Evolutionary conservation across 2,797 vertebrate genomes (phyloP).

Genomic region (Phyllotis vaccarum): DNA sequence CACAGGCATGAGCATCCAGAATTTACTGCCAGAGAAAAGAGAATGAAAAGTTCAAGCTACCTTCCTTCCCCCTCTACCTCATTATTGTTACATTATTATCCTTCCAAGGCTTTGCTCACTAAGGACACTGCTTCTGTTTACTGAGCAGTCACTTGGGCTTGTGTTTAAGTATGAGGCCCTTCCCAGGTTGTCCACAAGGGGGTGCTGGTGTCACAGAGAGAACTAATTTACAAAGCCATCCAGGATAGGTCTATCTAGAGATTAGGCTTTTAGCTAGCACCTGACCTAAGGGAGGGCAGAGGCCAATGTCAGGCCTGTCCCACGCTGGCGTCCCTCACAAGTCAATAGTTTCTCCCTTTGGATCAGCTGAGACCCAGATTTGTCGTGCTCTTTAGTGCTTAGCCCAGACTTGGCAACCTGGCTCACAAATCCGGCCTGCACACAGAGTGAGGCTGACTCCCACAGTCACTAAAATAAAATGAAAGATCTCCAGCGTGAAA

Average conservation of each 20-base stretch:
- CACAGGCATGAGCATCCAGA: not conserved
- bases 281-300: not conserved
- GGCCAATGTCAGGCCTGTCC: no score
- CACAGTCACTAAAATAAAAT: not conserved
- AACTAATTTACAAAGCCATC: not conserved
- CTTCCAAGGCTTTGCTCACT: not conserved
- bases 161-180: not conserved
- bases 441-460: not conserved
- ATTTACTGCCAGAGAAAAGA: not conserved
- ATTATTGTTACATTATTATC: not conserved
- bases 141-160: no score
- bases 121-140: not conserved
- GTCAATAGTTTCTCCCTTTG: not conserved
- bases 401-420: not conserved
- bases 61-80: not conserved
- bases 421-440: not conserved
- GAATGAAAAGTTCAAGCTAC: not conserved
- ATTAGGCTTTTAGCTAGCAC: not conserved
- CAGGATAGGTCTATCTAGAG: not conserved
- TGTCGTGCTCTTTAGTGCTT: not conserved
- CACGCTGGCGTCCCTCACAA: not conserved
- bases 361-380: not conserved
- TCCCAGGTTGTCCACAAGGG: conserved; percentile 48
- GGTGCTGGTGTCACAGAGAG: not conserved
- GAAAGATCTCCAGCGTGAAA: not conserved